Evolutionary conservation across 2,797 vertebrate genomes (phyloP).

Genomic region (Megalops cyprinoides): DNA sequence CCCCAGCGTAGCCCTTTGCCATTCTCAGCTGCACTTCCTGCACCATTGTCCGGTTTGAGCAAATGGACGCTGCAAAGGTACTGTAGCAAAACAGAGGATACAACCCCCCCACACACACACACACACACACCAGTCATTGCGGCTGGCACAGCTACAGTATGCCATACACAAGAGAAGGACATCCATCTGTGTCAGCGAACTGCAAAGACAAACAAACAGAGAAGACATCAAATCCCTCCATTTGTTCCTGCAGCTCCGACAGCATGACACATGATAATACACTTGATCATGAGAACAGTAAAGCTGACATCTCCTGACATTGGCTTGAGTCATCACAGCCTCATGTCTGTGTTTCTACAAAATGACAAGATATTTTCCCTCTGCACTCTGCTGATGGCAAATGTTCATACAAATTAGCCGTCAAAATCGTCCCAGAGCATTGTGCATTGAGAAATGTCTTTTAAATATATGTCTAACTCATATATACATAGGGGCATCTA

Average conservation of each 20-base stretch:
- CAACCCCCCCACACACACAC: too few species aligned
- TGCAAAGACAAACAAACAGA: constrained; percentile 60
- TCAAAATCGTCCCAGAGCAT: constrained; percentile 9
- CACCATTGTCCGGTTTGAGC: not conserved
- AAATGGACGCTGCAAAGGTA: not conserved
- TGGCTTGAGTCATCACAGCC: constrained; percentile 73
- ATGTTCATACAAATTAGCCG: constrained; percentile 48
- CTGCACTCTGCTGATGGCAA: constrained; percentile 46
- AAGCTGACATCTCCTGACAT: constrained; percentile 72
- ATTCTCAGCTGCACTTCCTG: not conserved
- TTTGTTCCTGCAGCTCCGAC: constrained; percentile 66
- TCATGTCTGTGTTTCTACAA: constrained; percentile 43
- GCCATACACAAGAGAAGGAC: not conserved
- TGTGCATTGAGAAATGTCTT: not conserved
- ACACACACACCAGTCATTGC: too few species aligned
- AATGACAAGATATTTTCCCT: constrained; percentile 35
- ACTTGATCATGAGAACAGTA: constrained; percentile 32
- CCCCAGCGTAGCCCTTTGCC: not conserved
- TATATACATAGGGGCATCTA: not conserved
- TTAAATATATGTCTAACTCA: constrained; percentile 4
- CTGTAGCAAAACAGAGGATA: not conserved
- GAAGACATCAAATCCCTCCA: constrained; percentile 64
- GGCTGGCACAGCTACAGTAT: not conserved
- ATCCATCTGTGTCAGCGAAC: not conserved
- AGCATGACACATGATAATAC: constrained; percentile 67